Evolutionary conservation across 2,797 vertebrate genomes (phyloP).

Genomic region (Acipenser oxyrinchus): DNA sequence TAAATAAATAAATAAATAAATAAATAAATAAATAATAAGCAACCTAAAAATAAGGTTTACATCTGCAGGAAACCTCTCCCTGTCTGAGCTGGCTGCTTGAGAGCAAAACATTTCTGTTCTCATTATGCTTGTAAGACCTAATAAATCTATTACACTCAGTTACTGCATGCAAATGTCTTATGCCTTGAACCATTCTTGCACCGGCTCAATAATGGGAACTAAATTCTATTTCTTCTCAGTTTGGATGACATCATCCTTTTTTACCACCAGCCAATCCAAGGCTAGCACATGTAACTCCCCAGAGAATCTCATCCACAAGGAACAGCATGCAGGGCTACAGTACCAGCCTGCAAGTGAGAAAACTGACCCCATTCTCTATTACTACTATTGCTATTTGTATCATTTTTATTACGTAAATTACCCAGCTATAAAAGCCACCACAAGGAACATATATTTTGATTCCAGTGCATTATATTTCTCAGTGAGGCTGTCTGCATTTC

Average conservation of each 20-base stretch:
- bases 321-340: constrained; percentile 26
- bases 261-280: constrained; percentile 55
- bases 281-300: constrained; percentile 61
- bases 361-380: constrained; percentile 38
- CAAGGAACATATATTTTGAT: constrained; percentile 3
- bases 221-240: constrained; percentile 46
- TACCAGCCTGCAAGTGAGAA: constrained; percentile 24
- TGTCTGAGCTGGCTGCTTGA: constrained; percentile 19
- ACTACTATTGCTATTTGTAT: background rate
- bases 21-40: too few relatives aligned
- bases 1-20: too few relatives aligned
- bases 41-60: too few relatives aligned
- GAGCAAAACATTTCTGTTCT: constrained; percentile 19
- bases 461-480: background rate
- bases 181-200: constrained; percentile 37
- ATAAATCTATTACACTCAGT: constrained; percentile 23
- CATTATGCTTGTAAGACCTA: constrained; percentile 21
- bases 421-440: background rate
- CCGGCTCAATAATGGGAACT: constrained; percentile 41
- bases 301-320: constrained; percentile 53
- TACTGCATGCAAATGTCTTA: constrained; percentile 23
- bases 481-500: background rate
- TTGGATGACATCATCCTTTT: constrained; percentile 74
- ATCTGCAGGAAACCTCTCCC: constrained; percentile 22
- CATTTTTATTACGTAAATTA: too few relatives aligned